phyloP scores from a whole-genome alignment of 1,140 invertebrate species.

The Zaprionus camerounensis region DNA sequence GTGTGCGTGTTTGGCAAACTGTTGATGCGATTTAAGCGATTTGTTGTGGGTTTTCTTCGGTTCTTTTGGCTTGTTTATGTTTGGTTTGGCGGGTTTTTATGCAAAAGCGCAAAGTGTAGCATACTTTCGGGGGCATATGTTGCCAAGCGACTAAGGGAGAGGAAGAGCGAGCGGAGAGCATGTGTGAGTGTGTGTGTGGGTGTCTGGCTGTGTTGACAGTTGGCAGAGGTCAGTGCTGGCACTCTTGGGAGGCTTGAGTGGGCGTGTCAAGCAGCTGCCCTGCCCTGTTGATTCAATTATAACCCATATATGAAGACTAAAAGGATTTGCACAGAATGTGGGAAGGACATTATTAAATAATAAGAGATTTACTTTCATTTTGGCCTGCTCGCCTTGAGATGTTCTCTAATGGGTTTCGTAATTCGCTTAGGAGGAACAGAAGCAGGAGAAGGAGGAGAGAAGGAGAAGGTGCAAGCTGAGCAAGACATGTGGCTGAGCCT shows the following conservation, averaged over 20 bases:
- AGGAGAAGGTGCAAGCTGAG: not conserved
- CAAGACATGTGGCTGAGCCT: constrained; percentile 33
- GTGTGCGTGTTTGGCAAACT: constrained; percentile 69
- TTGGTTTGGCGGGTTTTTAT: constrained; percentile 56
- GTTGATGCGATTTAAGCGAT: constrained; percentile 80
- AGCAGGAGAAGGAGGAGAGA: constrained; percentile 21
- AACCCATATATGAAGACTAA: constrained; percentile 59
- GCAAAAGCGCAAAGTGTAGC: constrained; percentile 52
- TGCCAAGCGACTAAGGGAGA: not conserved
- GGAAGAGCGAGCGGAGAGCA: not conserved
- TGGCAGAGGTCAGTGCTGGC: constrained; percentile 53
- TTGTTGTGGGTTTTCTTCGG: constrained; percentile 71
- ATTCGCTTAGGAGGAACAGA: constrained; percentile 59
- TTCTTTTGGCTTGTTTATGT: constrained; percentile 46
- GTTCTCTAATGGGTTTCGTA: constrained; percentile 64
- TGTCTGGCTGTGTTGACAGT: not conserved
- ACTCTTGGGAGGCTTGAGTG: not conserved
- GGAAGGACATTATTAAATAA: constrained; percentile 65
- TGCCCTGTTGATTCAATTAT: constrained; percentile 61
- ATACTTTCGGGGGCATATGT: constrained; percentile 52
- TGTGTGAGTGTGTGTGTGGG: constrained; percentile 10
- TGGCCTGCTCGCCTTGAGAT: constrained; percentile 14
- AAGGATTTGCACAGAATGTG: constrained; percentile 59
- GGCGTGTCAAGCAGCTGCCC: constrained; percentile 27
- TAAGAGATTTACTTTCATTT: constrained; percentile 49